Evolutionary conservation across 2,797 vertebrate species (phyloP).

Genomic region (Lepilemur septentrionalis): DNA sequence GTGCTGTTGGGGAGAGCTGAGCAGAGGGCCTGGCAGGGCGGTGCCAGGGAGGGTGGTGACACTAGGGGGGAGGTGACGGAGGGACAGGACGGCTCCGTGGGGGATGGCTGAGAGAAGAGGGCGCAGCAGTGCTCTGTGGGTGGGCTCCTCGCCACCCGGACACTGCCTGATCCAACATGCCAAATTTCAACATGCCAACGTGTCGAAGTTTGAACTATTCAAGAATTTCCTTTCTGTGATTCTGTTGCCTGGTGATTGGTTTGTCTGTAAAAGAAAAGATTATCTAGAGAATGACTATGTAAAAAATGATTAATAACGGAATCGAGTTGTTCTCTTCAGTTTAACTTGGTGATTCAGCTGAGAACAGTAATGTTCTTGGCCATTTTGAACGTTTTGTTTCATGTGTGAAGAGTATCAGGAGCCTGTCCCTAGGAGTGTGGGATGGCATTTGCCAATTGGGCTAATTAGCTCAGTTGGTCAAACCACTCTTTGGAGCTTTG

Average conservation of each 20-base stretch:
- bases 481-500: neutral
- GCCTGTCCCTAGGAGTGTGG: neutral
- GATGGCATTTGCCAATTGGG: neutral
- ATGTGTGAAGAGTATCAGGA: neutral
- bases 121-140: neutral
- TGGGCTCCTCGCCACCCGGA: neutral
- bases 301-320: neutral
- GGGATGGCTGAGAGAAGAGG: neutral
- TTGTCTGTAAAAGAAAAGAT: conserved; percentile 19
- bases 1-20: neutral
- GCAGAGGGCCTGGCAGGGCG: neutral
- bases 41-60: no score
- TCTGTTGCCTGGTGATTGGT: neutral
- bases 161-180: neutral
- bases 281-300: neutral
- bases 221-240: neutral
- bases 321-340: neutral
- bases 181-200: neutral
- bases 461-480: neutral
- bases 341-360: neutral
- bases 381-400: neutral
- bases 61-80: no score
- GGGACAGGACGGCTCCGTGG: neutral
- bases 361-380: neutral
- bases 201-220: neutral